Evolutionary conservation across 1,140 invertebrate genomes (phyloP), one percentile per base, ranked within the genome.

Genomic region (Drosophila navojoa): DNA sequence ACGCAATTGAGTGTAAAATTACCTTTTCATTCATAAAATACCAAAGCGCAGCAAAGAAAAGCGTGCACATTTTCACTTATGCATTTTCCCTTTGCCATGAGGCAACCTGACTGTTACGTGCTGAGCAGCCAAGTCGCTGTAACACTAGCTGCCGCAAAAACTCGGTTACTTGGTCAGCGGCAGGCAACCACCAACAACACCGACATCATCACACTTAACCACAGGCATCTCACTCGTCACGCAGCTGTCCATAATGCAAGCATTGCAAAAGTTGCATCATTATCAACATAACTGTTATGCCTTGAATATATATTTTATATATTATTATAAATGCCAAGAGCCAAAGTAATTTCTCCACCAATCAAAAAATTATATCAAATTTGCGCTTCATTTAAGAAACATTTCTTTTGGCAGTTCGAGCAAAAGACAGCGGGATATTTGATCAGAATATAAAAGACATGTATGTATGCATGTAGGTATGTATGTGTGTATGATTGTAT

Each of bases 1-100:
- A 87, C 82, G 82, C 82, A 87, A 87, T 84, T 89, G 76, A 84
- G 80, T 87, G 66, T 87, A 79, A 87, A 79, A 84, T 89, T 86
- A 81, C 76, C 66, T 79, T 87, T 71, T 66, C 81, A 75, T 87
- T 89, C 79, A 89, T 82, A 68, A 71, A 80, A 81, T 54, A 63
- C 69, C 63, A 29, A 50, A 47, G 15, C 49, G 29, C 38, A 11
- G 57, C 68, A 59, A 32, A 55, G 82, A 78, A 77, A 86, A 87
- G 84, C 82, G 79, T 87, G 82, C 81, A 81, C 82, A 76, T 81
- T 81, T 86, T 85, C 60, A 54, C 61, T 66, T 77, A 71, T 71
- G 45, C 61, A 67, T 76, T 76, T 68, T 71, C 76, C 70, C 72
- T 63, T 60, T 27, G 76, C 76, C 70, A 86, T 85, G 79, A 77